Conservation (phyloP, 2,113 vertebrate genomes). For the Cricetomys ansorgei region DNA sequence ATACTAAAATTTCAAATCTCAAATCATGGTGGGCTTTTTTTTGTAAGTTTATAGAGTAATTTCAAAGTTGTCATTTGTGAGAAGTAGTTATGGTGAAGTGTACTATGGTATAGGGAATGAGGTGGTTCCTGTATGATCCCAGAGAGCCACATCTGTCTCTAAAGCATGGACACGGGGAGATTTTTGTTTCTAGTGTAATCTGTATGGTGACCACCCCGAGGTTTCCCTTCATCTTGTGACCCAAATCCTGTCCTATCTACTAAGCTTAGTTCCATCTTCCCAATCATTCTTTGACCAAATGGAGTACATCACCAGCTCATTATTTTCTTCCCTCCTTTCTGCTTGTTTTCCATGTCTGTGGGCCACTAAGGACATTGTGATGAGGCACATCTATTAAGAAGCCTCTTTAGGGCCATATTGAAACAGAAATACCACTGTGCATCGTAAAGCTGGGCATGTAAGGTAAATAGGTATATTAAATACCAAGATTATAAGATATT, state of each 20-base stretch:
- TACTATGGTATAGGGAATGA: background rate
- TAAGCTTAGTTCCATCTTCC: background rate
- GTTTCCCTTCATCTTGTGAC: background rate
- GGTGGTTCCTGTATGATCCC: fast-evolving
- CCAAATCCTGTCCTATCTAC: fast-evolving
- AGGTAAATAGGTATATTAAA: background rate
- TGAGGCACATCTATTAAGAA: background rate
- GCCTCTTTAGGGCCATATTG: background rate
- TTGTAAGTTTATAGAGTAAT: background rate
- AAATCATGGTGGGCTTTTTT: background rate
- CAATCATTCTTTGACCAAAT: background rate
- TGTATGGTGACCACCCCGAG: fast-evolving
- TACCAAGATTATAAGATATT: background rate
- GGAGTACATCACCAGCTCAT: background rate
- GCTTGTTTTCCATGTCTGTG: background rate
- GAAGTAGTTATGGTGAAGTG: background rate
- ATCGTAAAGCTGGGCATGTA: background rate
- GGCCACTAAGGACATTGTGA: background rate
- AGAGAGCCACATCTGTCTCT: background rate
- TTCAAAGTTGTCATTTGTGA: background rate
- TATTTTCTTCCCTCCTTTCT: too few relatives aligned
- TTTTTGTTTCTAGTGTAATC: background rate
- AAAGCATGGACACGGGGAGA: background rate
- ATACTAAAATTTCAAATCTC: background rate
- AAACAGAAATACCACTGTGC: background rate